phyloP scores from a whole-genome alignment of 2,888 invertebrate species.

The Himalopsyche japonica region DNA sequence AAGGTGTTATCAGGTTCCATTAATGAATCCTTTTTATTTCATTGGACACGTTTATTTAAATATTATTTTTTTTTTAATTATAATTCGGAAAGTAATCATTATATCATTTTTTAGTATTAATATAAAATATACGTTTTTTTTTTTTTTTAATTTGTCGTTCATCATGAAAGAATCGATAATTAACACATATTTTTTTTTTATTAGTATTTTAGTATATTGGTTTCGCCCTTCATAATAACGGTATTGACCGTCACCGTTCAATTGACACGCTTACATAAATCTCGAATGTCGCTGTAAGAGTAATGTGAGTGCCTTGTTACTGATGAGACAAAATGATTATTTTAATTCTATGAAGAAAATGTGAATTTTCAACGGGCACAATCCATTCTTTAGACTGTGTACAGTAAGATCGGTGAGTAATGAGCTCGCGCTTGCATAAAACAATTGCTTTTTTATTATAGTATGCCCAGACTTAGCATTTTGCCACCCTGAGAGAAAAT shows the following conservation, averaged over 20 bases:
- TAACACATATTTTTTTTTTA: neutral
- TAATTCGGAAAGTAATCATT: no score
- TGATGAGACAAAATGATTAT: neutral
- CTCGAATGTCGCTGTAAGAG: neutral
- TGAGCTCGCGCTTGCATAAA: neutral
- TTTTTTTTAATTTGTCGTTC: no score
- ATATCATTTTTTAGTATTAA: no score
- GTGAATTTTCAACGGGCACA: neutral
- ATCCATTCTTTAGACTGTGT: neutral
- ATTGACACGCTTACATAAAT: neutral
- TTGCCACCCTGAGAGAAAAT: no score
- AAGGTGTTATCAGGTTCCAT: no score
- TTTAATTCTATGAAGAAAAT: neutral
- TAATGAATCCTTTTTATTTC: no score
- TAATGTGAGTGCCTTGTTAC: neutral
- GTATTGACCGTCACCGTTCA: neutral
- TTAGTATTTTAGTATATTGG: neutral
- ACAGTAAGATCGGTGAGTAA: neutral
- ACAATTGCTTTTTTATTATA: no score
- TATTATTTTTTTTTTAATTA: no score
- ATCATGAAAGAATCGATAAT: no score
- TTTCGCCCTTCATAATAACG: neutral
- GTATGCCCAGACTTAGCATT: no score
- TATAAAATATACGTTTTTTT: no score
- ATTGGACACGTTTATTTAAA: no score